phyloP scores from a whole-genome alignment of 2,113 vertebrate species.

The Prolemur simus region DNA sequence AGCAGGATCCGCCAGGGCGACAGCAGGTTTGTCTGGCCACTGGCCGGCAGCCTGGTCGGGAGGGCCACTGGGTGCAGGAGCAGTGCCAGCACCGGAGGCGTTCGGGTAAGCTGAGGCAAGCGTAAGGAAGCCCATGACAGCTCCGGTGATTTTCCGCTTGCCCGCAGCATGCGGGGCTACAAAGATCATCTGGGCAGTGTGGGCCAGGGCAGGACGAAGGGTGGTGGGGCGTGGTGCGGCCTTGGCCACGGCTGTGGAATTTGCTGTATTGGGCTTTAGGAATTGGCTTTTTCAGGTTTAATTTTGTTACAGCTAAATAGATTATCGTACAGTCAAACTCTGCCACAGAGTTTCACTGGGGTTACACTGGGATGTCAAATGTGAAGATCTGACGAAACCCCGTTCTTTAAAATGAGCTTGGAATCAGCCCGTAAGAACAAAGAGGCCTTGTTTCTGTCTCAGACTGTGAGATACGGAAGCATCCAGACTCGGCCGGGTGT shows the following conservation, averaged over 20 bases:
- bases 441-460: background rate
- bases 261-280: background rate
- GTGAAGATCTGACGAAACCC: background rate
- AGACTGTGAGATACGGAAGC: background rate
- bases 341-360: background rate
- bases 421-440: background rate
- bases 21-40: background rate
- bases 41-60: background rate
- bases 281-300: background rate
- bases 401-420: background rate
- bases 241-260: background rate
- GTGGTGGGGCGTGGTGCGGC: background rate
- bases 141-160: background rate
- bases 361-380: background rate
- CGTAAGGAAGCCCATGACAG: background rate
- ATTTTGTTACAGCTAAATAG: background rate
- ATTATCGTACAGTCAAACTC: background rate
- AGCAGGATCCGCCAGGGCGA: background rate
- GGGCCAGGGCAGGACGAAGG: background rate
- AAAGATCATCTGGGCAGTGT: background rate
- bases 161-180: background rate
- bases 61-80: rapidly evolving
- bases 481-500: background rate
- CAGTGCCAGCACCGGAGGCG: background rate
- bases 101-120: background rate